A percentile compares a stretch with the other conserved stretches of the same genome.
These are phyloP conservation scores for Amazona finschi DNA, from an alignment of 2,797 vertebrate genomes.

Conservation along the genomic window DNA sequence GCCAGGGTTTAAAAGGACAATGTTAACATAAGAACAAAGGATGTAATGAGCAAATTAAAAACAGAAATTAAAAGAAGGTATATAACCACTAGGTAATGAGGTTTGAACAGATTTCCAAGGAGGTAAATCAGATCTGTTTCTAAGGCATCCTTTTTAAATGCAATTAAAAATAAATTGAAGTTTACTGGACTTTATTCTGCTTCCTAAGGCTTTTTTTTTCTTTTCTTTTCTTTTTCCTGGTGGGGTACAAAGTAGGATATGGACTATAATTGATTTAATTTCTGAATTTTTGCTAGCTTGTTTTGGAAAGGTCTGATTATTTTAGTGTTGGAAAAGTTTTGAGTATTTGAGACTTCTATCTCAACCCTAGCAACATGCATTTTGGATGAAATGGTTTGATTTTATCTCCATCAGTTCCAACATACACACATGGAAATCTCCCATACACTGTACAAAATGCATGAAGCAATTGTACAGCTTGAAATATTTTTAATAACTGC, in stretches of 20 bases:
- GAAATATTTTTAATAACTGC: background rate
- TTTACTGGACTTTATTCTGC: slow-evolving; percentile 30
- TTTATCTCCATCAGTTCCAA: background rate
- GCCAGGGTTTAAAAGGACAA: background rate
- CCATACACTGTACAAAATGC: background rate
- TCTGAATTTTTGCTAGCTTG: background rate
- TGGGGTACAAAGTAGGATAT: background rate
- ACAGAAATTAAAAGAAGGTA: slow-evolving; percentile 56
- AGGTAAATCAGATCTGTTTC: slow-evolving; percentile 49
- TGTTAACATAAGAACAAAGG: background rate
- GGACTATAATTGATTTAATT: background rate
- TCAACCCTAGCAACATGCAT: background rate
- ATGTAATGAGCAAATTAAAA: background rate
- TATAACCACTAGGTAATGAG: slow-evolving; percentile 18
- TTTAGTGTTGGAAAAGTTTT: background rate
- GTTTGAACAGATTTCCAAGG: slow-evolving; percentile 19
- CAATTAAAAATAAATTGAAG: slow-evolving; percentile 45
- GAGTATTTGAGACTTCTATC: background rate
- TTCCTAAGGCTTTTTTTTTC: background rate
- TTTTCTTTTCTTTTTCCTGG: background rate
- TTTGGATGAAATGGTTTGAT: background rate
- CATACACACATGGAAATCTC: rapidly evolving
- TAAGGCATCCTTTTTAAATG: slow-evolving; percentile 39
- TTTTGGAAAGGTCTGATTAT: background rate
- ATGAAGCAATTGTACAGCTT: background rate